These are phyloP conservation scores for Sabatieria punctata DNA, from an alignment of 2,888 invertebrate genomes.

Conservation along the genomic window DNA sequence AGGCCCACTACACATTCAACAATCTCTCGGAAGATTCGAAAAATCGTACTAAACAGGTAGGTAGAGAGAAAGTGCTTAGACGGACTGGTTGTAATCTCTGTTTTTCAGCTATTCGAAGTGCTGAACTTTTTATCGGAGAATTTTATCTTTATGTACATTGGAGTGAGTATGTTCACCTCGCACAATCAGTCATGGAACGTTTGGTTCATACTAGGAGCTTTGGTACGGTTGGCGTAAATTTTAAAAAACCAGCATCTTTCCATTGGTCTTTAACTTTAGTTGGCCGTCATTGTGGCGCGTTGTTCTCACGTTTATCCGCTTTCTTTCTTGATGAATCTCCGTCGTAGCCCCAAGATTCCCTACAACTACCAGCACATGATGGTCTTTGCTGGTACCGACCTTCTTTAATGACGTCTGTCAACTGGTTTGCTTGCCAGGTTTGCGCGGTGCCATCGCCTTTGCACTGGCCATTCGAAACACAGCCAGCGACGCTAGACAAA, in stretches of 20 bases:
- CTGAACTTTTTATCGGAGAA: conserved; percentile 91
- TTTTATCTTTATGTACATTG: conserved; percentile 95
- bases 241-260: no score
- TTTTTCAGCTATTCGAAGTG: conserved; percentile 55
- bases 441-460: conserved; percentile 94
- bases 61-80: no score
- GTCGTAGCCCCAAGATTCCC: conserved; percentile 74
- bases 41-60: conserved; percentile 60
- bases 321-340: conserved; percentile 75
- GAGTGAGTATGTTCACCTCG: conserved; percentile 95
- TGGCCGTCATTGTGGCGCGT: conserved; percentile 72
- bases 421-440: no score
- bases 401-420: no score
- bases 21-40: conserved; percentile 74
- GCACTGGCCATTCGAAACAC: conserved; percentile 91
- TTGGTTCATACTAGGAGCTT: conserved; percentile 1
- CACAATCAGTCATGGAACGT: conserved; percentile 76
- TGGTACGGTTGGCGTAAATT: no score
- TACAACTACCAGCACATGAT: conserved; percentile 91
- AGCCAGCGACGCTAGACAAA: conserved; percentile 70
- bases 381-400: conserved; percentile 66
- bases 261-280: conserved; percentile 42
- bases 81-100: no score
- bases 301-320: conserved; percentile 80
- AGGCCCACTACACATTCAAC: conserved; percentile 97